Conservation (phyloP, 2,888 invertebrate genomes). For the Spodoptera picta region DNA sequence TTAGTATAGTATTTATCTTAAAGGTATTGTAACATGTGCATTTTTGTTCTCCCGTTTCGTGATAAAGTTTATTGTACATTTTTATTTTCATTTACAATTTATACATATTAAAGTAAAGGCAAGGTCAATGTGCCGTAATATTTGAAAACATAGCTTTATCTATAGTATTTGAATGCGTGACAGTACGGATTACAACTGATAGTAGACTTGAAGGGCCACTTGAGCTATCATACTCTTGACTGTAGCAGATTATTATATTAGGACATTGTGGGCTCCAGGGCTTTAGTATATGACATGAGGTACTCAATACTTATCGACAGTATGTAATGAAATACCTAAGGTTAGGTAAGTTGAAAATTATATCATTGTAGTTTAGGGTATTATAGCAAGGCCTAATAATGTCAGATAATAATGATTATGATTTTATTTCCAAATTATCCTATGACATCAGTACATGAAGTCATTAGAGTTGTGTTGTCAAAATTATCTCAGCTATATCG, state of each 20-base stretch:
- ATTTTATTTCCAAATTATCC: too few species aligned
- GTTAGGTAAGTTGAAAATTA: background rate
- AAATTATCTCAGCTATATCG: too few species aligned
- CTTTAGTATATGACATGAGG: constrained; percentile 3
- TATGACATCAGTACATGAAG: too few species aligned
- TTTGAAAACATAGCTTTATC: constrained; percentile 3
- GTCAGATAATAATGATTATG: too few species aligned
- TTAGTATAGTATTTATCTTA: too few species aligned
- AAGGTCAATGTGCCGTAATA: constrained; percentile 1
- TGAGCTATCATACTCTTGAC: constrained; percentile 22
- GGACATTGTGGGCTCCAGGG: constrained; percentile 10
- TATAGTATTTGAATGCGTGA: constrained; percentile 16
- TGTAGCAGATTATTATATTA: constrained; percentile 27
- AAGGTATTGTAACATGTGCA: too few species aligned
- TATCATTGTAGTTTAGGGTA: too few species aligned
- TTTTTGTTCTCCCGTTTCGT: too few species aligned
- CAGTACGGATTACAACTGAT: constrained; percentile 37
- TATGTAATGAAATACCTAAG: constrained; percentile 3
- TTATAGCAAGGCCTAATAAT: too few species aligned
- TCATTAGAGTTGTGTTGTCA: too few species aligned
- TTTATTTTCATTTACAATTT: background rate
- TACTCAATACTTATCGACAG: constrained; percentile 11
- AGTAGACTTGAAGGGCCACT: constrained; percentile 30
- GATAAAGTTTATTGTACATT: too few species aligned
- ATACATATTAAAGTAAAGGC: constrained; percentile 7